Base-by-base conservation (phyloP, 1,140 invertebrate genomes). In the Achatina immaculata region DNA sequence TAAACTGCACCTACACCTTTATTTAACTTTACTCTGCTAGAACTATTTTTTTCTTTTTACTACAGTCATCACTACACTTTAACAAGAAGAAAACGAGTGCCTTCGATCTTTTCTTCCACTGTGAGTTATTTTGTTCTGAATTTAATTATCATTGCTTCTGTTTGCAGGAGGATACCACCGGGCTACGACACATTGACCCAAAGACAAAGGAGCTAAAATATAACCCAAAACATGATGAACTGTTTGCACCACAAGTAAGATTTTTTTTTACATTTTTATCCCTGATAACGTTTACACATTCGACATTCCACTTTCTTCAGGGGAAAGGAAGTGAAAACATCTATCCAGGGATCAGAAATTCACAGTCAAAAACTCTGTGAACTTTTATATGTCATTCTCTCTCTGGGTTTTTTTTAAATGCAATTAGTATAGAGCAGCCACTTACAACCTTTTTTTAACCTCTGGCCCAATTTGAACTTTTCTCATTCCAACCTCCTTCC, bases 221-320 rank as follows among this genome's bases (percentile, higher is more conserved):
- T 87, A 99, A 99, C 93, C 96, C 97, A n/a, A 97, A 95, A 88
- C 99, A 94, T 92, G 97, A 99, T 79, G 96, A 99, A 91, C 91
- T 99, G 4, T 99, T 95, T 93, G 95, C 96, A n/a, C 97, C 98
- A 6, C 93, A 95, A 21, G 92, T 93, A 85, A 81, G 81, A n/a
- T n/a, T n/a, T n/a, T n/a, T n/a, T 69, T 28, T 66, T 0, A 74
- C 34, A 38, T 58, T 58, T 66, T 38, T 42, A 38, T 72, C 19
- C 42, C 42, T 72, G 7, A 72, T 38, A 38, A 38, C 69, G 42
- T n/a, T n/a, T n/a, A n/a, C n/a, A n/a, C n/a, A 16, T 72, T 72
- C 42, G 31, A 72, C 11, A 31, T 11, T 16, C 31, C 34, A 11
- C 34, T 68, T 68, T 68, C 31, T 16, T 68, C 65, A 24, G 19